Conservation (phyloP, 1,140 invertebrate species). For the Mercenaria mercenaria region DNA sequence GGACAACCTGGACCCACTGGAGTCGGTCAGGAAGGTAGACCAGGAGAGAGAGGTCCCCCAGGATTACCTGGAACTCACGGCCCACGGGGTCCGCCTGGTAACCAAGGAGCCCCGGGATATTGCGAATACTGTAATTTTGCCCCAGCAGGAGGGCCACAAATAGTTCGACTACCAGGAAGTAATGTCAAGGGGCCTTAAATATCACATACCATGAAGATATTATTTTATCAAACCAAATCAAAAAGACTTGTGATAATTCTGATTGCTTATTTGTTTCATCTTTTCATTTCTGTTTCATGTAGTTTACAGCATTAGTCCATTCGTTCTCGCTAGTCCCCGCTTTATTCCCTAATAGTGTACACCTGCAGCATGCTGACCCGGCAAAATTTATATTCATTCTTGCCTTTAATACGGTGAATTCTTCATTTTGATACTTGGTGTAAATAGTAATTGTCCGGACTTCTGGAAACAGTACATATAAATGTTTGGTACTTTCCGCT, state of each 20-base stretch:
- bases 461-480: too few species aligned
- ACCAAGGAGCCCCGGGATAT: conserved; percentile 79
- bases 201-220: conserved; percentile 56
- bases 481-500: too few species aligned
- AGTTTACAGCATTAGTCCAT: background rate
- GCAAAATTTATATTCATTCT: too few species aligned
- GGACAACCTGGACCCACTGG: conserved; percentile 80
- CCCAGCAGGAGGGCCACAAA: conserved; percentile 66
- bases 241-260: conserved; percentile 65
- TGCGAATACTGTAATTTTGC: conserved; percentile 77
- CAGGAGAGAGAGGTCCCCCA: conserved; percentile 78
- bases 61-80: conserved; percentile 80
- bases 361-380: background rate
- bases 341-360: background rate
- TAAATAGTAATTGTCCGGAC: too few species aligned
- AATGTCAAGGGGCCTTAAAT: conserved; percentile 77
- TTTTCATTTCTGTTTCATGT: conserved; percentile 1
- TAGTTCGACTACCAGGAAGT: conserved; percentile 71
- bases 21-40: conserved; percentile 74
- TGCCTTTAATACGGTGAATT: too few species aligned
- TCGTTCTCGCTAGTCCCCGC: background rate
- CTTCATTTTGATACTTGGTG: too few species aligned
- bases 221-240: conserved; percentile 36
- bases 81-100: conserved; percentile 77
- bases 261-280: conserved; percentile 8